These are phyloP conservation scores for Laterallus jamaicensis DNA, from an alignment of 2,113 vertebrate species.

Conservation along the genomic window DNA sequence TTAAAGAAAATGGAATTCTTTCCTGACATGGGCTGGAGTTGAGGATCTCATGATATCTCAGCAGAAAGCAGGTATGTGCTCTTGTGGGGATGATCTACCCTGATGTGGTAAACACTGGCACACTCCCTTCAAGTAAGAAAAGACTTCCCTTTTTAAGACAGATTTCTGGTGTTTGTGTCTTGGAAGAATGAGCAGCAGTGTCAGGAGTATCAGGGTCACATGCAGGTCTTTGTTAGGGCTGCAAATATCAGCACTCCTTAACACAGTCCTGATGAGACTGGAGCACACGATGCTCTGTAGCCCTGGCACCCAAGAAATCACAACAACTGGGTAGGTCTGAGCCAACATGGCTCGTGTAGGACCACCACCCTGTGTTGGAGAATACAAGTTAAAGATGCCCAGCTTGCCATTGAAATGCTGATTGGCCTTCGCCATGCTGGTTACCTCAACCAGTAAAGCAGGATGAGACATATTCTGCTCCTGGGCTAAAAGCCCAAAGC, in stretches of 20 bases:
- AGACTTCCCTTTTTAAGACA: not conserved
- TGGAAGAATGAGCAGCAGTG: not conserved
- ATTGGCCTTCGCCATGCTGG: not conserved
- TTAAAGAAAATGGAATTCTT: not conserved
- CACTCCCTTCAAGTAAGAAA: not conserved
- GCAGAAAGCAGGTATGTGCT: not conserved
- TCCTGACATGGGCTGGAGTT: not conserved
- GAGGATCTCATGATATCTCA: not conserved
- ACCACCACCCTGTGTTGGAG: not conserved
- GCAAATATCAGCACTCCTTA: not conserved
- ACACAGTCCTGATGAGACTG: not conserved
- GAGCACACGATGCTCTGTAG: not conserved
- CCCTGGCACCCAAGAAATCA: not conserved
- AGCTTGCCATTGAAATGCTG: not conserved
- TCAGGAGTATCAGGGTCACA: fast-evolving
- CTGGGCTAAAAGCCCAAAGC: not conserved
- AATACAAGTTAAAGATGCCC: not conserved
- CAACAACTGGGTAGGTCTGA: not conserved
- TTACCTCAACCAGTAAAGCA: not conserved
- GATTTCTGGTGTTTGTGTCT: not conserved
- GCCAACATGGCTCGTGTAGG: not conserved
- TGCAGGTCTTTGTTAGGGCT: not conserved
- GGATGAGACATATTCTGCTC: not conserved
- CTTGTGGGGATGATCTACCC: not conserved
- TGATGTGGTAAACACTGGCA: fast-evolving